These are phyloP conservation scores for Gallinago jamesoni DNA, from an alignment of 2,113 vertebrate species.

Conservation along the genomic window DNA sequence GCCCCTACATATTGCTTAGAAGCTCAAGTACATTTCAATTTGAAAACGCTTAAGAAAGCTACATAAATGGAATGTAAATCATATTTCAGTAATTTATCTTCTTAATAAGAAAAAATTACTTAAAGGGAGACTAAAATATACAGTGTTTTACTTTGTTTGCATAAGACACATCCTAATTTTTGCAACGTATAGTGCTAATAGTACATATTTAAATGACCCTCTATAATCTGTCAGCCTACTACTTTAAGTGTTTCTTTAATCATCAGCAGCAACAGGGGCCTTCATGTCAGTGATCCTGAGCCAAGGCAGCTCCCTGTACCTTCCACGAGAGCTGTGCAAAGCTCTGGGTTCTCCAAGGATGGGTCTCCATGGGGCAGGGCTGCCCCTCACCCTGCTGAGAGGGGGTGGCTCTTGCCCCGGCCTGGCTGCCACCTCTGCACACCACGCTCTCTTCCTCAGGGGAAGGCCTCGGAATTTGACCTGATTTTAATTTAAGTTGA, in stretches of 20 bases:
- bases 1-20: not conserved
- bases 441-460: fast-evolving
- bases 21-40: not conserved
- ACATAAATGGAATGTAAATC: not conserved
- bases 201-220: not conserved
- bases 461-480: not conserved
- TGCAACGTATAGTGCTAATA: not conserved
- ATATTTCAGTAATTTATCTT: not conserved
- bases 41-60: slow-evolving; percentile 16
- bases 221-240: not conserved
- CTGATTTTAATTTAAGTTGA: not conserved
- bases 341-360: not conserved
- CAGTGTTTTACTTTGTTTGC: not conserved
- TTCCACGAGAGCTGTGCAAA: not conserved
- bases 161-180: not conserved
- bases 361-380: not conserved
- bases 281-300: not conserved
- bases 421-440: not conserved
- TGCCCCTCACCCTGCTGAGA: not conserved
- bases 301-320: not conserved
- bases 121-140: not conserved
- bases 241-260: not conserved
- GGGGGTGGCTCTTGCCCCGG: not conserved
- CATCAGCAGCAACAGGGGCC: not conserved
- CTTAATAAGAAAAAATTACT: not conserved